These are phyloP conservation scores for Strigamia crassipes DNA, from an alignment of 2,888 invertebrate species.

Conservation along the genomic window DNA sequence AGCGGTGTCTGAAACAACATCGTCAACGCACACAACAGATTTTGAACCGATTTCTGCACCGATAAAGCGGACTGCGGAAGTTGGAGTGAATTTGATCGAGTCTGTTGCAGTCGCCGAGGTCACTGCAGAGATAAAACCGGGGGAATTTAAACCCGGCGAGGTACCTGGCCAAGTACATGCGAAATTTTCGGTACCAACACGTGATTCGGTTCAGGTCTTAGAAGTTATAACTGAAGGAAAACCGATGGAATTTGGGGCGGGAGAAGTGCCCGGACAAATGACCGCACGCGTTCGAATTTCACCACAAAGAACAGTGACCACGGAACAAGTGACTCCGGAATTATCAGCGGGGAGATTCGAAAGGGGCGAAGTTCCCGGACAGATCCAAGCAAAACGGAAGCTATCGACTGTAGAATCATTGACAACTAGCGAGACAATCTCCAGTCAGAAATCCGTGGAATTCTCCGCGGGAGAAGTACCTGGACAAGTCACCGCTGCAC, in stretches of 20 bases:
- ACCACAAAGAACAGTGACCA: conserved; percentile 49
- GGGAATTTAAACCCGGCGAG: conserved; percentile 44
- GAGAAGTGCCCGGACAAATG: conserved; percentile 44
- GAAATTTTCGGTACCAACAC: conserved; percentile 49
- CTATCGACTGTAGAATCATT: conserved; percentile 48
- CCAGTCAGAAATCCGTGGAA: conserved; percentile 43
- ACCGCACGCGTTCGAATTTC: conserved; percentile 46
- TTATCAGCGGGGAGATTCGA: conserved; percentile 44
- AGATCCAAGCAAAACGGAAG: conserved; percentile 46
- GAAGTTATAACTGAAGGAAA: conserved; percentile 50
- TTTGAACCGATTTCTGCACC: conserved; percentile 48
- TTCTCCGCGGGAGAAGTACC: conserved; percentile 41
- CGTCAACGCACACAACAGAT: conserved; percentile 23
- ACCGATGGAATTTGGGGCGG: conserved; percentile 47
- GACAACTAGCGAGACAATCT: conserved; percentile 39
- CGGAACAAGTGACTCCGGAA: conserved; percentile 49
- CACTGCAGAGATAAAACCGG: conserved; percentile 45
- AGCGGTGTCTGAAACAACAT: conserved; percentile 27
- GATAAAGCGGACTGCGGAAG: conserved; percentile 47
- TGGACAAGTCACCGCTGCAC: conserved; percentile 48
- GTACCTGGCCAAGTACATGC: conserved; percentile 48
- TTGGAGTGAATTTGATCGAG: conserved; percentile 46
- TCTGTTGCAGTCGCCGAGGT: conserved; percentile 47
- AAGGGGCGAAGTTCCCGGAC: conserved; percentile 45
- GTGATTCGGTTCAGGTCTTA: conserved; percentile 52